Percentiles rank a stretch among this genome's conserved stretches.
Evolutionary conservation across 1,140 invertebrate genomes (phyloP).

Genomic region (Procambarus clarkii): DNA sequence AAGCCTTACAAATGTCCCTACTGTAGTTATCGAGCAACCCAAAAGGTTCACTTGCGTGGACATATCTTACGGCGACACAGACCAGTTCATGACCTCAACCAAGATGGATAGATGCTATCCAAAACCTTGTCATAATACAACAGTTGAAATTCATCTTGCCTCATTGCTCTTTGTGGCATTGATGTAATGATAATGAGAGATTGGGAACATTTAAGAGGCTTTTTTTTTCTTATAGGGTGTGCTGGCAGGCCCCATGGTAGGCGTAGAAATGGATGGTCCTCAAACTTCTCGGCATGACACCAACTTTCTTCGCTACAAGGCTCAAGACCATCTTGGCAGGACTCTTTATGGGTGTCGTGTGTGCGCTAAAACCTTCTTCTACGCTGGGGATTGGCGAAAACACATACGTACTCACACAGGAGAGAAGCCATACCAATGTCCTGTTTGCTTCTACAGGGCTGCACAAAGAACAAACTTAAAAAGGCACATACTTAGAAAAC

Average conservation of each 20-base stretch:
- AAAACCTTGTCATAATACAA: background rate
- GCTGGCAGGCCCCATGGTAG: slow-evolving; percentile 55
- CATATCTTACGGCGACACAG: slow-evolving; percentile 57
- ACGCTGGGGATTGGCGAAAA: slow-evolving; percentile 57
- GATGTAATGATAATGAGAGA: slow-evolving; percentile 23
- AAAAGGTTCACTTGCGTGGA: slow-evolving; percentile 60
- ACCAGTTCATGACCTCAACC: slow-evolving; percentile 8
- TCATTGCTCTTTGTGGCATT: background rate
- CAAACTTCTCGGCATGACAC: slow-evolving; percentile 32
- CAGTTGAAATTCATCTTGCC: background rate
- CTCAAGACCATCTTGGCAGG: slow-evolving; percentile 57
- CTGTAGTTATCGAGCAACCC: slow-evolving; percentile 59
- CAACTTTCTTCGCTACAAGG: slow-evolving; percentile 48
- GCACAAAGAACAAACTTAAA: slow-evolving; percentile 58
- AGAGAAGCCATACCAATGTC: slow-evolving; percentile 57
- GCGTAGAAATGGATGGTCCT: slow-evolving; percentile 56
- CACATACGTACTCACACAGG: slow-evolving; percentile 56
- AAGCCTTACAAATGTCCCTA: slow-evolving; percentile 62
- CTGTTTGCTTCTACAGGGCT: slow-evolving; percentile 48
- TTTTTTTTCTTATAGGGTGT: slow-evolving; percentile 61
- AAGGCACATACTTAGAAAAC: slow-evolving; percentile 52
- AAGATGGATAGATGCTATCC: slow-evolving; percentile 31
- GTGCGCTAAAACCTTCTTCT: slow-evolving; percentile 62
- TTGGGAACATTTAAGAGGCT: slow-evolving; percentile 53
- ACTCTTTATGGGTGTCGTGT: slow-evolving; percentile 57